Base-by-base conservation (phyloP, 1,140 invertebrate genomes). In the Brachionus calyciflorus region DNA sequence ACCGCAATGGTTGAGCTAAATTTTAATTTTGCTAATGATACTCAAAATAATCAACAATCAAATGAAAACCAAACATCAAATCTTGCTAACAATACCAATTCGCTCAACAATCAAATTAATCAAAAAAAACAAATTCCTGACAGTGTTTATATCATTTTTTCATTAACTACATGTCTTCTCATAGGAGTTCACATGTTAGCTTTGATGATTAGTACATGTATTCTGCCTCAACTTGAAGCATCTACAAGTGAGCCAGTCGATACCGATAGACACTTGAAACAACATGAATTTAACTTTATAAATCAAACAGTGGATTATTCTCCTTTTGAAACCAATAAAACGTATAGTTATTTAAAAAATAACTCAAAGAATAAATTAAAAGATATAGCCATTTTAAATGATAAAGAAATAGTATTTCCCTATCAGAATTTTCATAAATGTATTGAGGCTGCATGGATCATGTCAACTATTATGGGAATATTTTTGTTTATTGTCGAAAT, bases 371-470 rank as follows among this genome's bases (percentile, higher is more conserved):
- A 10, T 6, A 65, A 44, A 44, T 44, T 44, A 44, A 7, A 40
- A 40, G 69, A n/a, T 30, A 3, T 21, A 33, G 26, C 14, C 21
- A 30, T 44, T 4, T 41, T 73, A 2, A 73, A 73, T 55, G 46
- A 73, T 51, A 33, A 30, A n/a, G 17, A 51, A 24, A 51, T 73
- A 37, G 24, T 73, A 19, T 73, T 73, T 30, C 69, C 69, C 17
- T 73, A 73, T 30, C 41, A 37, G 26, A 73, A 73, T 49, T 73
- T 87, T 82, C 77, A 82, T 37, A 89, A 90, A 14, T 98, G 96
- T 82, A 98, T 98, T 19, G 94, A 98, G 84, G 90, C 93, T 37
- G 93, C 96, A 0, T 99, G 96, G 96, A 91, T 92, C 3, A 97
- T 96, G 82, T 97, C 94, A 0, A 99, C 95, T 0, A 87, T 96